These are phyloP conservation scores for Rhaphigaster nebulosa DNA, from an alignment of 2,888 invertebrate species.

Conservation along the genomic window DNA sequence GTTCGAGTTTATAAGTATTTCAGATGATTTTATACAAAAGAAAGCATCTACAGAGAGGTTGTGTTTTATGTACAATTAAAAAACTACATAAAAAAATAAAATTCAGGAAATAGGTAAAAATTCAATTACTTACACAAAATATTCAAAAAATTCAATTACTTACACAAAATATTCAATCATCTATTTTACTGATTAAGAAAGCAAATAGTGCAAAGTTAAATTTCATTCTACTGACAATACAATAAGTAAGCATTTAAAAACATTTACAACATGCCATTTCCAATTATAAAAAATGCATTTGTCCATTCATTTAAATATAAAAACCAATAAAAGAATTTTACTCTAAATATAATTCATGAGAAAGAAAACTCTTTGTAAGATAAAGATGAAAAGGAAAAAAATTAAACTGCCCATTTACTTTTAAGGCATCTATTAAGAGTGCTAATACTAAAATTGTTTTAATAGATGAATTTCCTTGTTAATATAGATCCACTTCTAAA, in stretches of 20 bases:
- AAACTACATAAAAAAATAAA: not conserved
- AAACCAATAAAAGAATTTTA: not conserved
- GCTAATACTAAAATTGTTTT: not conserved
- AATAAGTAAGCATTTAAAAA: not conserved
- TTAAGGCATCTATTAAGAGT: not conserved
- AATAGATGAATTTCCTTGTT: not conserved
- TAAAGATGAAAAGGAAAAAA: not conserved
- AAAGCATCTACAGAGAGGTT: not conserved
- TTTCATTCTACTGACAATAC: not conserved
- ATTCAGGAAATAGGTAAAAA: not conserved
- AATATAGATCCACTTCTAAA: not conserved
- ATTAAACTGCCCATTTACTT: not conserved
- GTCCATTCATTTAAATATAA: not conserved
- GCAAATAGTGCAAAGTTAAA: not conserved
- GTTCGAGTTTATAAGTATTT: not conserved
- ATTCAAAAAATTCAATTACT: too few species aligned
- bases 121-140: not conserved
- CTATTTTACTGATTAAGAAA: not conserved
- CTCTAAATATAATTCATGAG: not conserved
- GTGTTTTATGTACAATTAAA: not conserved
- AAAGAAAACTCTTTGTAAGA: not conserved
- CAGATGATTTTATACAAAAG: not conserved
- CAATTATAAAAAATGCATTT: conserved; percentile 5
- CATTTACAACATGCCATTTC: not conserved
- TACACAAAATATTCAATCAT: not conserved